Base-by-base conservation (phyloP, 2,888 invertebrate genomes). In the Leucoptera coffeella region DNA sequence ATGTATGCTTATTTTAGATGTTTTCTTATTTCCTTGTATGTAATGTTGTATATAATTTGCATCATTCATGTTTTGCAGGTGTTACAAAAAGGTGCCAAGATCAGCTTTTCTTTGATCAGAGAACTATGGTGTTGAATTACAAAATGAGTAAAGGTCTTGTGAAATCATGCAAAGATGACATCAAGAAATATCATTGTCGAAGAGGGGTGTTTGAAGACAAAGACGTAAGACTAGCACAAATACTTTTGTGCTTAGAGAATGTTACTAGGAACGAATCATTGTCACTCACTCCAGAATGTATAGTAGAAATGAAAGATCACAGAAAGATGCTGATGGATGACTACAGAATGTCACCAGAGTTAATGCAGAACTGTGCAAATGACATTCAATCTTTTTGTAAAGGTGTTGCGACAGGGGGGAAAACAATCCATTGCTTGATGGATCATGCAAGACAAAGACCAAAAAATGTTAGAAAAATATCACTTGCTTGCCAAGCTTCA, bases 341-440 rank as follows among this genome's bases (percentile, higher is more conserved):
- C 55, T 96, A 87, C 50, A 78, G 88, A 39, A 71, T 99, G 11
- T 92, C 91, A 7, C 97, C 97, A 4, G 94, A 96, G 58, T 77
- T 97, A 32, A 85, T 96, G 33, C 78, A 82, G 38, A 78, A 81
- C 27, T 97, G 97, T 64, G 80, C 86, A 12, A 76, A 78, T 39
- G 95, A 95, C 47, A 93, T 95, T 38, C 65, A 75, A 11, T 73
- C 69, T 28, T 81, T 80, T 38, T 94, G 93, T 53, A 74, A 76
- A 36, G 78, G 79, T 11, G 67, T 83, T 34, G 86, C 87, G 50
- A 73, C 79, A 28, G 90, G 88, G 3, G 92, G 90, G 1, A 83
- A 84, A 47, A 95, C 95, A 0, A 85, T 99, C 37, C 96, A 97
- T 50, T 99, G 97, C 49, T 65, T 99, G 22, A 90, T 97, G 90